These are phyloP conservation scores for Andrena haemorrhoa DNA, from an alignment of 2,888 invertebrate genomes.

Conservation along the genomic window DNA sequence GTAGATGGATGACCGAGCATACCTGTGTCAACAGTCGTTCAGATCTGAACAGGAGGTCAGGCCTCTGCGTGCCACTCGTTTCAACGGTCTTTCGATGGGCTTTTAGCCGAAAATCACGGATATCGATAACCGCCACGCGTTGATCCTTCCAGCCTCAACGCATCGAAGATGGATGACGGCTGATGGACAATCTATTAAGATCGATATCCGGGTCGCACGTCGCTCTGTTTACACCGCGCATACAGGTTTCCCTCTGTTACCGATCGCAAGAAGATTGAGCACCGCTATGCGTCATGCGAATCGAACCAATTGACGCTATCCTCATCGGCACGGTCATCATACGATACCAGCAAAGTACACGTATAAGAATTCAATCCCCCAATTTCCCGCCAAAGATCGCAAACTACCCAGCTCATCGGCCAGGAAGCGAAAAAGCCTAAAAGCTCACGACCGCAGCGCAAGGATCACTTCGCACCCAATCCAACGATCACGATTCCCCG, in stretches of 20 bases:
- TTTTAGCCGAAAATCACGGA: slow-evolving; percentile 56
- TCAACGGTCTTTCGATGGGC: slow-evolving; percentile 36
- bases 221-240: slow-evolving; percentile 56
- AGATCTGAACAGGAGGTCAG: slow-evolving; percentile 9
- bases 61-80: neutral
- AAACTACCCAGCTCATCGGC: too few species aligned
- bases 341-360: too few species aligned
- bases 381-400: too few species aligned
- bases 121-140: slow-evolving; percentile 61
- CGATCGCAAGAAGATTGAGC: slow-evolving; percentile 39
- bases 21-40: neutral
- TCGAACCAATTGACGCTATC: neutral
- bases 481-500: slow-evolving; percentile 48
- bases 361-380: too few species aligned
- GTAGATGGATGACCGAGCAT: neutral
- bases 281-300: neutral
- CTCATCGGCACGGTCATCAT: too few species aligned
- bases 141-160: slow-evolving; percentile 52
- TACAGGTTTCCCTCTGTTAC: slow-evolving; percentile 15
- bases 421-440: too few species aligned
- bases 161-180: slow-evolving; percentile 74
- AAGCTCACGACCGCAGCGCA: neutral
- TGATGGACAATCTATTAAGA: slow-evolving; percentile 79
- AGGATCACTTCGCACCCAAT: slow-evolving; percentile 32
- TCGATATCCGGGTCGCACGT: slow-evolving; percentile 68